phyloP scores from a whole-genome alignment of 2,113 vertebrate species.

The Xerus inauris region DNA sequence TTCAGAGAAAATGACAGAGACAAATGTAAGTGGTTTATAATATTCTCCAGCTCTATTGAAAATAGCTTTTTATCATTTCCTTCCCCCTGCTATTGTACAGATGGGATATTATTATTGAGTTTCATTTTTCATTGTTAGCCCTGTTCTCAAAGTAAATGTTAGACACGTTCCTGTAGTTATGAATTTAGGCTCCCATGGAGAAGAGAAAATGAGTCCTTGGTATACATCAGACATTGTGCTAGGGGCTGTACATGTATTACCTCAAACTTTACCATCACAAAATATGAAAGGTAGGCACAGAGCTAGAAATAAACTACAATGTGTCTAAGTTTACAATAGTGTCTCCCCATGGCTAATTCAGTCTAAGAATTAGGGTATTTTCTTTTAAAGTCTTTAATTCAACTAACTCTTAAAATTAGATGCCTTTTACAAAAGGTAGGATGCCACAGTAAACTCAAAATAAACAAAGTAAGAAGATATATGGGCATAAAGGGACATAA shows the following conservation, averaged over 20 bases:
- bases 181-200: background rate
- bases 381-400: background rate
- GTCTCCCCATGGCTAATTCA: background rate
- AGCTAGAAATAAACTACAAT: background rate
- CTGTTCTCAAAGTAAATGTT: slow-evolving; percentile 74
- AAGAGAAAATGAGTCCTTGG: background rate
- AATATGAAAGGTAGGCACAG: background rate
- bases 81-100: slow-evolving; percentile 43
- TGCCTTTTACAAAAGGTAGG: background rate
- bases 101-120: slow-evolving; percentile 47
- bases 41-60: slow-evolving; percentile 59
- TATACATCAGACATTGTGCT: background rate
- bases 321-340: background rate
- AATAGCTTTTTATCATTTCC: slow-evolving; percentile 58
- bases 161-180: slow-evolving; percentile 50
- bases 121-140: slow-evolving; percentile 73
- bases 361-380: background rate
- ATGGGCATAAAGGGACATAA: background rate
- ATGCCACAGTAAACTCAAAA: background rate
- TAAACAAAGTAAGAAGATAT: background rate
- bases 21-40: slow-evolving; percentile 64
- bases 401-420: background rate
- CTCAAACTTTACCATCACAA: background rate
- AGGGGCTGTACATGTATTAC: background rate
- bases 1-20: slow-evolving; percentile 74